phyloP scores from a whole-genome alignment of 2,113 vertebrate species.

The Brachypteracias leptosomus region DNA sequence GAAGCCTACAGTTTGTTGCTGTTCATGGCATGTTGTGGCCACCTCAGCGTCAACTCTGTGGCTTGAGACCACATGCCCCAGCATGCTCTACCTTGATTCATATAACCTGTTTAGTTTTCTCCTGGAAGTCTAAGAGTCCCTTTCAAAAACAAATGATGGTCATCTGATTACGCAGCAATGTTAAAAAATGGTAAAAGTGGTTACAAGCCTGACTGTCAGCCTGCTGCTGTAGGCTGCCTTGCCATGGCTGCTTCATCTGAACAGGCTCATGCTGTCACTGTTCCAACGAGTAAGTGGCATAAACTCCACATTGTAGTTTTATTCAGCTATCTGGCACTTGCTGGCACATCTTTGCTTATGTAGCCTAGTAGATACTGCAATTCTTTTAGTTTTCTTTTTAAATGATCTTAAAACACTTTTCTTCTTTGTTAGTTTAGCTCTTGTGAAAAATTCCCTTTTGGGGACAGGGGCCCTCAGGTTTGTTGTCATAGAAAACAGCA shows the following conservation, averaged over 20 bases:
- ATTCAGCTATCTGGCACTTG: not conserved
- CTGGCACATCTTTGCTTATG: constrained; percentile 60
- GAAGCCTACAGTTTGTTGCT: not conserved
- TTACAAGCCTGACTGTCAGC: not conserved
- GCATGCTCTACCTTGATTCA: not conserved
- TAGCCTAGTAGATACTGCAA: constrained; percentile 43
- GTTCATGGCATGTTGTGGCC: not conserved
- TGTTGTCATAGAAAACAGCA: not conserved
- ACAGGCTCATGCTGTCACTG: not conserved
- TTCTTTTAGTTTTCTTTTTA: not conserved
- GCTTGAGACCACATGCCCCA: not conserved
- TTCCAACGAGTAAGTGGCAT: not conserved
- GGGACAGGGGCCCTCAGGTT: not conserved
- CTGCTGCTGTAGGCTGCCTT: not conserved
- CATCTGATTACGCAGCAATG: not conserved
- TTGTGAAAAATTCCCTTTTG: not conserved
- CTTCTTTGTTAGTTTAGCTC: not conserved
- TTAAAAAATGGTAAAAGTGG: not conserved
- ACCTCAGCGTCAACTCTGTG: not conserved
- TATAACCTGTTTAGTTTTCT: not conserved
- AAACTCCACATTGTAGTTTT: not conserved
- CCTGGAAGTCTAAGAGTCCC: not conserved
- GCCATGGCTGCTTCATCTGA: not conserved
- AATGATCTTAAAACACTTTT: not conserved
- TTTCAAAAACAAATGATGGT: not conserved